Conservation (phyloP, 2,113 vertebrate genomes). For the Alethe castanea region DNA sequence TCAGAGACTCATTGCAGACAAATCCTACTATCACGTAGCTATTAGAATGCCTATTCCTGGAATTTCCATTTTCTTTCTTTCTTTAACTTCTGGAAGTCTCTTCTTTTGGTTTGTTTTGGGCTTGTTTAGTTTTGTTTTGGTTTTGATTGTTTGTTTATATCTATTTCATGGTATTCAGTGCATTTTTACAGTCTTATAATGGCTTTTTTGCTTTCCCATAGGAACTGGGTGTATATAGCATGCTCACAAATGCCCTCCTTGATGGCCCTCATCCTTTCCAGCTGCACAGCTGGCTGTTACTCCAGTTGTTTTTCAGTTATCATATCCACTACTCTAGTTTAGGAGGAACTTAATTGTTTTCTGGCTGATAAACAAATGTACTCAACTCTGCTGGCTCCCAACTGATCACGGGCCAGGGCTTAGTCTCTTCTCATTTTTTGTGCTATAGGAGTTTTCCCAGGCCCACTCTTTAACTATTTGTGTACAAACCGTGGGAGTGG, state of each 20-base stretch:
- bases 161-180: not conserved
- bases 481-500: not conserved
- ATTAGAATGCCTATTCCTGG: not conserved
- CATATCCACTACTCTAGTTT: not conserved
- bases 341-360: not conserved
- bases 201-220: not conserved
- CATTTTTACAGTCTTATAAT: not conserved
- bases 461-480: not conserved
- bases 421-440: not conserved
- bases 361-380: not conserved
- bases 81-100: not conserved
- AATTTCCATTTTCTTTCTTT: not conserved
- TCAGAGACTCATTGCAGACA: not conserved
- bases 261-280: not conserved
- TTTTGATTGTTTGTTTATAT: not conserved
- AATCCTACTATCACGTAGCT: not conserved
- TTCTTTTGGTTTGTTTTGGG: not conserved
- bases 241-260: not conserved
- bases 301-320: not conserved
- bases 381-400: not conserved
- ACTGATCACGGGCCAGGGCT: accelerated
- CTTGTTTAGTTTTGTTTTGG: accelerated
- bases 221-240: not conserved
- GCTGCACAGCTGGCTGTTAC: not conserved
- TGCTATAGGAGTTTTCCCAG: not conserved